phyloP scores from a whole-genome alignment of 1,140 invertebrate genomes.

The Drosophila erecta region DNA sequence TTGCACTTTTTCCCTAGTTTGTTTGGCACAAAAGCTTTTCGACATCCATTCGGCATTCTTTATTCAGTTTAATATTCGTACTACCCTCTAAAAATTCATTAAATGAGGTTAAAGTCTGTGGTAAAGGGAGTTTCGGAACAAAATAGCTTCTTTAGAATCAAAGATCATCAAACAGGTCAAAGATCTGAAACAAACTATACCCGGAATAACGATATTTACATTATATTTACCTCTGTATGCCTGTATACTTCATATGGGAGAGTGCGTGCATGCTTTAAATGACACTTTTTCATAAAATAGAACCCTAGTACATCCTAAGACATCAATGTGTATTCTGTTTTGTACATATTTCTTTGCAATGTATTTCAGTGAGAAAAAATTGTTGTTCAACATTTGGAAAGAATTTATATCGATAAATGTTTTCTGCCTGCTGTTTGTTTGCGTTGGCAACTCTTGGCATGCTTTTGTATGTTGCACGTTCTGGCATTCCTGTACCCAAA shows the following conservation, averaged over 20 bases:
- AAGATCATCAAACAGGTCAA: background rate
- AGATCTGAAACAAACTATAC: conserved; percentile 11
- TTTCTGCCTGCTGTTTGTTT: conserved; percentile 31
- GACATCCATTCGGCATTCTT: background rate
- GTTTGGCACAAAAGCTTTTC: conserved; percentile 18
- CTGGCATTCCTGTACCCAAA: conserved; percentile 38
- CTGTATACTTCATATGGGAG: conserved; percentile 24
- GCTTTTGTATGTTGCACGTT: conserved; percentile 38
- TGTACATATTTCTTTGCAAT: background rate
- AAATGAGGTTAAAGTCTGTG: conserved; percentile 10
- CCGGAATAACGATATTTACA: conserved; percentile 11
- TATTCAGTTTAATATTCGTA: background rate
- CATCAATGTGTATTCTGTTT: conserved; percentile 1
- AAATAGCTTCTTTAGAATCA: background rate
- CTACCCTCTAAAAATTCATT: conserved; percentile 12
- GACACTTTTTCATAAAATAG: conserved; percentile 10
- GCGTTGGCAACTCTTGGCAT: conserved; percentile 27
- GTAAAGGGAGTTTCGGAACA: conserved; percentile 22
- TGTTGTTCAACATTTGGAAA: conserved; percentile 4
- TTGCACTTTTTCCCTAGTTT: conserved; percentile 30
- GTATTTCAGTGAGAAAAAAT: background rate
- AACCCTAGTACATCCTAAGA: conserved; percentile 1
- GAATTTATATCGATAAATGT: conserved; percentile 16
- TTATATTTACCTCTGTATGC: conserved; percentile 18
- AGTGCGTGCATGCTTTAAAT: conserved; percentile 39